Conservation (phyloP, 2,888 invertebrate species). For the Serrognathus titanus region DNA sequence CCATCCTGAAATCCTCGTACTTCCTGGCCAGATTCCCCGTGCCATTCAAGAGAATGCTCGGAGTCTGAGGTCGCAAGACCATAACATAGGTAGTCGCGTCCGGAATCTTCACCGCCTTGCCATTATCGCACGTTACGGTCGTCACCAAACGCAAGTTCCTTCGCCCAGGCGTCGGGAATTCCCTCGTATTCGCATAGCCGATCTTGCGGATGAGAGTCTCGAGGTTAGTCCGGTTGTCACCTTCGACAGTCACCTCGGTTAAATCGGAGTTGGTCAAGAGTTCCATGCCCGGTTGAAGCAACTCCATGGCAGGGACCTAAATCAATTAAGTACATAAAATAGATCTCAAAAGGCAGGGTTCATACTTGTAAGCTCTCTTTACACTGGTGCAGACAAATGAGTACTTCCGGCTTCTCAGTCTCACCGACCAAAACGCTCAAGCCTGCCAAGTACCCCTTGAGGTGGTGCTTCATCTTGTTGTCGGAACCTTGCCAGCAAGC, state of each 20-base stretch:
- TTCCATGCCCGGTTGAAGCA: constrained; percentile 76
- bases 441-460: constrained; percentile 85
- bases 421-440: constrained; percentile 75
- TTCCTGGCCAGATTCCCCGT: constrained; percentile 78
- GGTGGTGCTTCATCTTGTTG: constrained; percentile 85
- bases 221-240: constrained; percentile 85
- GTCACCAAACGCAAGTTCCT: constrained; percentile 81
- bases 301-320: constrained; percentile 68
- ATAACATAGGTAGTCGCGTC: constrained; percentile 81
- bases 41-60: constrained; percentile 79
- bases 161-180: constrained; percentile 92
- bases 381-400: constrained; percentile 76
- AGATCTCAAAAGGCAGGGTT: background rate
- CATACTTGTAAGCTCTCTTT: constrained; percentile 68
- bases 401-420: constrained; percentile 69
- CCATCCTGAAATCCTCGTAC: constrained; percentile 80
- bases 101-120: constrained; percentile 68
- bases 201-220: constrained; percentile 82
- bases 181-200: constrained; percentile 87
- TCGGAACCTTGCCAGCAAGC: constrained; percentile 98
- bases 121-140: constrained; percentile 72
- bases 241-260: constrained; percentile 88
- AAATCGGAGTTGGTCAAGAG: constrained; percentile 70
- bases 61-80: constrained; percentile 82
- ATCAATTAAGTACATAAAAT: constrained; percentile 16